Evolutionary conservation across 1,140 invertebrate genomes (phyloP), one percentile per base, ranked within the genome.

Genomic region (Atta texana): DNA sequence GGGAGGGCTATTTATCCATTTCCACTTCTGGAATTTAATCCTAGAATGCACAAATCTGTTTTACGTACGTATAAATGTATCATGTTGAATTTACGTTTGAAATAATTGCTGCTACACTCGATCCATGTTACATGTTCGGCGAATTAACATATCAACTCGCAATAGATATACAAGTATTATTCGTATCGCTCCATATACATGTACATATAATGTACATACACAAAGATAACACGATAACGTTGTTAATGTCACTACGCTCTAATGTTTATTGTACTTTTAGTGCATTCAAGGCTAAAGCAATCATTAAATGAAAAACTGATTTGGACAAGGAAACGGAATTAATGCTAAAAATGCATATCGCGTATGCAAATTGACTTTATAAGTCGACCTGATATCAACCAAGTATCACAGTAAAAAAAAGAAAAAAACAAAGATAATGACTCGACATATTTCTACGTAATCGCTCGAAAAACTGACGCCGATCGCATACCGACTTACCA

Each of bases 401-500:
- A n/a, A n/a, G n/a, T n/a, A n/a, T n/a, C n/a, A 2, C 5, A 55
- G 2, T 31, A 31, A 18, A 18, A 24, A 44, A 68, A 66, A 78
- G 69, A 86, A 57, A n/a, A n/a, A 5, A 31, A 31, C 31, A 18
- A 7, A 24, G 10, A 55, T 76, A 63, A 66, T 78, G 82, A 34
- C 57, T 69, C 86, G 53, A 72, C 78, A 57, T 64, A 51, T 84
- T 87, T 28, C 85, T 74, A 84, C 86, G 80, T 84, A 87, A 87
- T 84, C 57, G 69, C 57, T 87, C 59, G 78, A 84, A 87, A 87
- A 87, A 87, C 77, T 82, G 78, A 87, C 44, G 44, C 31, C 69
- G 86, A 87, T 82, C 78, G 86, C 86, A 87, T 87, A 80, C 78
- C 85, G 57, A 87, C 64, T 84, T 87, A 39, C 68, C 86, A 78